Base-by-base conservation (phyloP, 2,113 vertebrate genomes). In the Phylloscopus trochiloides region DNA sequence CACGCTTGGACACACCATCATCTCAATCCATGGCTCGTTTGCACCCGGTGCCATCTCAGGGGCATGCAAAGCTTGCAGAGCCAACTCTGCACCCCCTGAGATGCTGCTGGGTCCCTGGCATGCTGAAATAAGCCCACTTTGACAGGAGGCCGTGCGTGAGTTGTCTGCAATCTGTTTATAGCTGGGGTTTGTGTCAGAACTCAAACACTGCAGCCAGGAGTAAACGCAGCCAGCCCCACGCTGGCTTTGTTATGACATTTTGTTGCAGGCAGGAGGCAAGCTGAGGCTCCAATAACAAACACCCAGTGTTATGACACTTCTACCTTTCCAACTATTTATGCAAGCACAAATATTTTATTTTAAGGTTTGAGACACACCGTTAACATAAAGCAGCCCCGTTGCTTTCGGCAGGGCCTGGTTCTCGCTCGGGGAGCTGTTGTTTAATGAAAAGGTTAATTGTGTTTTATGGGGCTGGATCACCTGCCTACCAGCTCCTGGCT, bases 281-380 rank as follows among this genome's bases (percentile, higher is more conserved):
- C 96, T 86, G 75, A 52, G 6, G 90, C 93, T 97, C 92, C 95
- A 97, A 96, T 97, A 97, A 97, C 97, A 97, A 97, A 97, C 96
- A 97, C 79, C 68, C 95, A 95, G 82, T 98, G 97, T 98, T 98
- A 97, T 98, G 97, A 97, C 97, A 97, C 96, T 98, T 97, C 70
- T 97, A 98, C 97, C 97, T 98, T 97, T 92, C 97, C 97, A 98
- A 97, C 93, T 97, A 97, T 97, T 97, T 97, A 96, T 95, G 95
- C 84, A 88, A 97, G 97, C 88, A 90, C 97, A 98, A 97, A 98
- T 97, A 97, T 97, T 98, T 97, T 96, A 97, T 97, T 94, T 97
- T 83, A 97, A 96, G 79, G 86, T 84, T 93, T 77, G 94, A 95
- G 96, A 91, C 90, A 28, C 2, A 50, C 82, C 4, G 83, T 90